Evolutionary conservation across 2,888 invertebrate species (phyloP).

Genomic region (Augiades crinisus): DNA sequence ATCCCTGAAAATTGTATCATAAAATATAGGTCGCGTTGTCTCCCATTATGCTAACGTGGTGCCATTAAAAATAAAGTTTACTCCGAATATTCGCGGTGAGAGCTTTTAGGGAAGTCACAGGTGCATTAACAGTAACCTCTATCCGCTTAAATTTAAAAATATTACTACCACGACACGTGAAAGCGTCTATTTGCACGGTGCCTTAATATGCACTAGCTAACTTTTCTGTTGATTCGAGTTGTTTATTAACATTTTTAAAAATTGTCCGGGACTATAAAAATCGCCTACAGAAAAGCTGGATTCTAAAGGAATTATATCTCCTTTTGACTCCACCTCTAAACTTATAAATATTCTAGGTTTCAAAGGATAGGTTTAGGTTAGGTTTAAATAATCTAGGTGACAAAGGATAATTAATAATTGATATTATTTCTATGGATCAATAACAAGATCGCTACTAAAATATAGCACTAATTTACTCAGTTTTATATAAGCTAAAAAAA

Average conservation of each 20-base stretch:
- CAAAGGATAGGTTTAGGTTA: no score
- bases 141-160: slow-evolving; percentile 67
- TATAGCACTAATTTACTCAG: no score
- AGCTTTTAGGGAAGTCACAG: slow-evolving; percentile 73
- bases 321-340: no score
- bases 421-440: no score
- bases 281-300: no score
- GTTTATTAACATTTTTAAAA: slow-evolving; percentile 3
- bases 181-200: slow-evolving; percentile 29
- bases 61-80: slow-evolving; percentile 76
- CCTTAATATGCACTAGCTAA: slow-evolving; percentile 20
- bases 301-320: no score
- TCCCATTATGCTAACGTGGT: slow-evolving; percentile 70
- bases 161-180: slow-evolving; percentile 45
- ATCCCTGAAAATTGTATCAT: slow-evolving; percentile 71
- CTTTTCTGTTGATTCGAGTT: background rate
- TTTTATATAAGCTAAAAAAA: no score
- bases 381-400: no score
- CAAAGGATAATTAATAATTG: no score
- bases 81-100: slow-evolving; percentile 60
- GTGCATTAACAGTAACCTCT: slow-evolving; percentile 67
- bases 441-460: no score
- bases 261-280: background rate
- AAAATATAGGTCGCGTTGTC: slow-evolving; percentile 70
- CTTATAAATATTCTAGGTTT: no score